These are phyloP conservation scores for Ceratotherium simum DNA, from an alignment of 2,113 vertebrate genomes.

Conservation along the genomic window DNA sequence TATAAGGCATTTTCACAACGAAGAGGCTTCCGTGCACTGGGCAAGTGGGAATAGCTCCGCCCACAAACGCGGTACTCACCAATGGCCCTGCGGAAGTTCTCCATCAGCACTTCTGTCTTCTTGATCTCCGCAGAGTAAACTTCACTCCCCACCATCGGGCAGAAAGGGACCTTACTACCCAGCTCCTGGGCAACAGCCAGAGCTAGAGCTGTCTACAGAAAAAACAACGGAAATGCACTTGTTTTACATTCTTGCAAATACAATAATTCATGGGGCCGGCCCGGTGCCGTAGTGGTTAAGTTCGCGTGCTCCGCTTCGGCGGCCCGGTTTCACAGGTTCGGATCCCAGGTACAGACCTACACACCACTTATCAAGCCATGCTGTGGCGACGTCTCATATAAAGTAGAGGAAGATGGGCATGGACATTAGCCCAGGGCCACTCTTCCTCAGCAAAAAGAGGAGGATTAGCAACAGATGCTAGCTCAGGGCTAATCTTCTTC, in stretches of 20 bases:
- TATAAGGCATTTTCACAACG: neutral
- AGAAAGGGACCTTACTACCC: slow-evolving; percentile 99
- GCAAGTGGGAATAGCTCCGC: neutral
- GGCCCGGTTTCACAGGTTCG: too few species aligned
- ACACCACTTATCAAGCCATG: too few species aligned
- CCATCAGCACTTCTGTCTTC: slow-evolving; percentile 99
- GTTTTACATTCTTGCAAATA: neutral
- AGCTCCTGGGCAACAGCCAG: slow-evolving; percentile 97
- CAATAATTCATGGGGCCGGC: neutral
- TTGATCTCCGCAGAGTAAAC: slow-evolving; percentile 99
- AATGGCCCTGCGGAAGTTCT: slow-evolving; percentile 98
- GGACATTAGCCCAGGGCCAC: too few species aligned
- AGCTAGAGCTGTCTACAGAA: slow-evolving; percentile 94
- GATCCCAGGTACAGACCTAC: too few species aligned
- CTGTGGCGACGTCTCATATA: too few species aligned
- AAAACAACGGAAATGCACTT: neutral
- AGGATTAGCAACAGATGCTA: too few species aligned
- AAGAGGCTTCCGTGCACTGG: neutral
- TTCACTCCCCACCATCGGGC: slow-evolving; percentile 99
- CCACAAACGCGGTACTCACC: slow-evolving; percentile 87
- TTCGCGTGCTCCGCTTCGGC: too few species aligned
- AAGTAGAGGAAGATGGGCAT: too few species aligned
- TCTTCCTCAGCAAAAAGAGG: too few species aligned
- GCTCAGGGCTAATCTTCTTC: too few species aligned
- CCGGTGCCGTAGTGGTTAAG: too few species aligned